Percentiles rank a stretch among this genome's conserved stretches.
These are phyloP conservation scores for Eupelmus urozonus DNA, from an alignment of 2,888 invertebrate species.

Conservation along the genomic window DNA sequence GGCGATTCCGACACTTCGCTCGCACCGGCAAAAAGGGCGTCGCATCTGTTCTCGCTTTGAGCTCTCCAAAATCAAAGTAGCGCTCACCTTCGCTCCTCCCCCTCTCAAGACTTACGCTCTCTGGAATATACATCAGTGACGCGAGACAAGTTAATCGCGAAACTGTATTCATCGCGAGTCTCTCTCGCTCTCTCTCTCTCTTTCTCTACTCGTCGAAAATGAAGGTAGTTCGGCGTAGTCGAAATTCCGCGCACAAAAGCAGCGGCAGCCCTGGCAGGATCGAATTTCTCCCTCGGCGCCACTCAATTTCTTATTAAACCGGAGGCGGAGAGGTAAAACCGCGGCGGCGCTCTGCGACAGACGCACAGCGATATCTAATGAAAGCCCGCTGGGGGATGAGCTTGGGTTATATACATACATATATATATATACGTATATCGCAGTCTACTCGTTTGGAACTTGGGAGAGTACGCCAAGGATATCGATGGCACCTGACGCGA, in stretches of 20 bases:
- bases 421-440: not conserved
- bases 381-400: slow-evolving; percentile 5
- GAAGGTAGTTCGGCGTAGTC: slow-evolving; percentile 7
- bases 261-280: slow-evolving; percentile 7
- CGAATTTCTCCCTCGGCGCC: slow-evolving; percentile 48
- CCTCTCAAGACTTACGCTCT: too few relatives aligned
- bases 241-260: slow-evolving; percentile 33
- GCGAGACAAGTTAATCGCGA: slow-evolving; percentile 8
- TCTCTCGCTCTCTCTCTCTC: not conserved
- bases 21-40: not conserved
- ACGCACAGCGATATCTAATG: slow-evolving; percentile 38
- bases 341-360: slow-evolving; percentile 18
- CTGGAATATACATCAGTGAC: not conserved
- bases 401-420: not conserved
- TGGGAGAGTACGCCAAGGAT: slow-evolving; percentile 29
- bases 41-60: not conserved
- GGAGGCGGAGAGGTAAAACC: slow-evolving; percentile 16
- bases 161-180: slow-evolving; percentile 1
- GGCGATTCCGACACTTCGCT: not conserved
- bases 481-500: slow-evolving; percentile 45
- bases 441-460: slow-evolving; percentile 22
- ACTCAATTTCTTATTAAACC: slow-evolving; percentile 56
- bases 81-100: not conserved
- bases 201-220: slow-evolving; percentile 2
- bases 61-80: slow-evolving; percentile 10